phyloP scores from a whole-genome alignment of 2,888 invertebrate genomes.

The Lasius platythorax region DNA sequence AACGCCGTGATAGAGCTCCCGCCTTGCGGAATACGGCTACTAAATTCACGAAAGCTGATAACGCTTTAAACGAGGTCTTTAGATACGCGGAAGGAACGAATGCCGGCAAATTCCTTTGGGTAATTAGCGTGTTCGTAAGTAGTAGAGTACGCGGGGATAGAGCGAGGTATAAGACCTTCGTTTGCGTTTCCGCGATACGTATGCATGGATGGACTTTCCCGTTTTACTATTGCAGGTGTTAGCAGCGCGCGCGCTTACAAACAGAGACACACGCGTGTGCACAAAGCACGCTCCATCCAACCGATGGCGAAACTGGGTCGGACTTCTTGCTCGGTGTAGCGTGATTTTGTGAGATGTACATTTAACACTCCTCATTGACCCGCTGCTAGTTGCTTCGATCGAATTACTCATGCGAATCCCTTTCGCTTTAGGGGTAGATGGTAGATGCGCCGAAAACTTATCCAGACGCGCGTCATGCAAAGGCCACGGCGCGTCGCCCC shows the following conservation, averaged over 20 bases:
- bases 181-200: conserved; percentile 46
- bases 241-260: neutral
- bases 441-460: conserved; percentile 36
- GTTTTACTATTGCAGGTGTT: conserved; percentile 20
- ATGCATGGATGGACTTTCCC: conserved; percentile 39
- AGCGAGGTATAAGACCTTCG: conserved; percentile 38
- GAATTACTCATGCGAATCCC: conserved; percentile 55
- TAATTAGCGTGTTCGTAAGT: conserved; percentile 73
- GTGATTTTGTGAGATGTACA: conserved; percentile 62
- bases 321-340: conserved; percentile 58
- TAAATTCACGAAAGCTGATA: conserved; percentile 72
- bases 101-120: conserved; percentile 64
- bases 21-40: conserved; percentile 60
- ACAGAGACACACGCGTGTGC: neutral
- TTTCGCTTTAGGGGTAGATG: neutral
- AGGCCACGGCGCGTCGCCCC: conserved; percentile 28
- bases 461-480: conserved; percentile 50
- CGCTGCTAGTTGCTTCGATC: conserved; percentile 40
- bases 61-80: conserved; percentile 65
- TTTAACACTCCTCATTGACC: conserved; percentile 72
- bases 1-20: conserved; percentile 39
- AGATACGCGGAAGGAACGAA: conserved; percentile 59
- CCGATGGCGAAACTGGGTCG: conserved; percentile 66
- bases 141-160: conserved; percentile 37
- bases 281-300: neutral